Evolutionary conservation across 2,888 invertebrate species (phyloP), one percentile per base, ranked within the genome.

Genomic region (Rhodophaea formosa): DNA sequence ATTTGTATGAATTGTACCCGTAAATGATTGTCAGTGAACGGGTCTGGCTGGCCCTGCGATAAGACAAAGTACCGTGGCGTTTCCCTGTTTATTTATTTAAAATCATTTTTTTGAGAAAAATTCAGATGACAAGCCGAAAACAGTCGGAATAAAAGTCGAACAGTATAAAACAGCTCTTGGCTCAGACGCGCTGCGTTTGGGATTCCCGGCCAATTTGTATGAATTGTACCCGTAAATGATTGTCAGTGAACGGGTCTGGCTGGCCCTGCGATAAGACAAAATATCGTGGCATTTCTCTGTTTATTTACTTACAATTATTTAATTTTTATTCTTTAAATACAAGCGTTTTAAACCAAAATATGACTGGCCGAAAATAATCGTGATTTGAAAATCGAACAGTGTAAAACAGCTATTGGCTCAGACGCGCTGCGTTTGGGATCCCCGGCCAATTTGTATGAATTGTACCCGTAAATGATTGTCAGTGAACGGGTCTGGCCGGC

Each of bases 221-320:
- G 77, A 77, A 81, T 80, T 79, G 79, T 78, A 76, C 69, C 70
- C 69, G 72, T 68, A 73, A 79, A 80, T 77, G 79, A 79, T 77
- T 79, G 73, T 75, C 72, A 70, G 68, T 66, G 66, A 73, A 70
- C 70, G 71, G 70, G 71, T 66, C 68, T 68, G 70, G 72, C 66
- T 66, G 67, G 59, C 53, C 59, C 62, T 64, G 45, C 61, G 81
- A 81, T 81, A 81, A 80, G 80, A 75, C 81, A 81, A n/a, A n/a
- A n/a, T n/a, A n/a, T n/a, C n/a, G n/a, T n/a, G n/a, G n/a, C n/a
- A n/a, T n/a, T n/a, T n/a, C n/a, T n/a, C n/a, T n/a, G n/a, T n/a
- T n/a, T n/a, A n/a, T n/a, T n/a, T n/a, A n/a, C n/a, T n/a, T n/a
- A n/a, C n/a, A n/a, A n/a, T n/a, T n/a, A n/a, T n/a, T n/a, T n/a